These are phyloP conservation scores for Tenthredo amoena DNA, from an alignment of 2,888 invertebrate species.

Conservation along the genomic window DNA sequence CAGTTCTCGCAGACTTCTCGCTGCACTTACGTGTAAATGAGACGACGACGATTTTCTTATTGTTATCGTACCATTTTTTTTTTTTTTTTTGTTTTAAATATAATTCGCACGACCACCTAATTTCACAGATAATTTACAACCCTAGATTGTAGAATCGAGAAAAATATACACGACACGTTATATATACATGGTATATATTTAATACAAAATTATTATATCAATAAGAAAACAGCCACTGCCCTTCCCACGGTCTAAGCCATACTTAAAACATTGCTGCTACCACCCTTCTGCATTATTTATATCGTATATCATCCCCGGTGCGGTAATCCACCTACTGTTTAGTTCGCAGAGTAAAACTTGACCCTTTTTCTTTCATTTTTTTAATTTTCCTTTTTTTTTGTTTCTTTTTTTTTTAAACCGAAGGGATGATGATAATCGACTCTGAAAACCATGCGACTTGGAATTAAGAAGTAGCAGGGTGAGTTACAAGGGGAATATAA, in stretches of 20 bases:
- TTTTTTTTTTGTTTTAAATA: not conserved
- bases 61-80: not conserved
- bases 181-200: not conserved
- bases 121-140: not conserved
- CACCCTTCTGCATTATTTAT: conserved; percentile 19
- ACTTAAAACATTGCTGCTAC: not conserved
- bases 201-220: not conserved
- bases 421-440: not conserved
- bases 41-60: not conserved
- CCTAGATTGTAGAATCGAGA: not conserved
- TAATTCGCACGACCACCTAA: not conserved
- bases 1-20: not conserved
- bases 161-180: not conserved
- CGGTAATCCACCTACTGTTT: conserved; percentile 13
- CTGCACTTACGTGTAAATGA: not conserved
- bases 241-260: not conserved
- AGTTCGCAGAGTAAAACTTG: not conserved
- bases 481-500: not conserved
- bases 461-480: conserved; percentile 19
- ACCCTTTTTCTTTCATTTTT: not conserved
- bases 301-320: not conserved
- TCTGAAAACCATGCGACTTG: not conserved
- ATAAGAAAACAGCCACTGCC: conserved; percentile 2
- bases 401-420: not conserved
- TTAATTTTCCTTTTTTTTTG: not conserved